Evolutionary conservation across 2,113 vertebrate species (phyloP).

Genomic region (Larimichthys crocea): DNA sequence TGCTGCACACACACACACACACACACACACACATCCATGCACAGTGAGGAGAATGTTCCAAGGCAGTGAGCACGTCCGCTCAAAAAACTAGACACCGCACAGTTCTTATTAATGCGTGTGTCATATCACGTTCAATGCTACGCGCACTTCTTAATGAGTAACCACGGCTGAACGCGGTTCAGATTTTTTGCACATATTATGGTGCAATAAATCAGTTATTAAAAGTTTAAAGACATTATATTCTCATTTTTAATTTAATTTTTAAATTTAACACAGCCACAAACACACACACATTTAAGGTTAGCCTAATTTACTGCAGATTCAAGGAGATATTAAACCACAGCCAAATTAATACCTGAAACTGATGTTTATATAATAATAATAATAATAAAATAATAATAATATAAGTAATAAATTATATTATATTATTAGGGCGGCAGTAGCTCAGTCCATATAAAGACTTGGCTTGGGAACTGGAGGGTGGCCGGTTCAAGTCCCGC

Average conservation of each 20-base stretch:
- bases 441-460: too few species aligned
- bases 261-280: too few species aligned
- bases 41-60: constrained; percentile 81
- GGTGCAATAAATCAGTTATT: background rate
- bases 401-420: too few species aligned
- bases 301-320: background rate
- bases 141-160: background rate
- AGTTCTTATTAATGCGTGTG: constrained; percentile 12
- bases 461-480: too few species aligned
- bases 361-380: too few species aligned
- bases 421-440: too few species aligned
- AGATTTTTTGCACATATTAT: too few species aligned
- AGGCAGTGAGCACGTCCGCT: constrained; percentile 86
- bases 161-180: background rate
- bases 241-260: background rate
- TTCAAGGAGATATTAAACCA: background rate
- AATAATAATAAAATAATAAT: too few species aligned
- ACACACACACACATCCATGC: constrained; percentile 75
- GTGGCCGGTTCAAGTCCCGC: too few species aligned
- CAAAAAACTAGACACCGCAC: constrained; percentile 82
- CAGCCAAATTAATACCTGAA: background rate
- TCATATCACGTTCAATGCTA: background rate
- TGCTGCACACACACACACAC: constrained; percentile 38
- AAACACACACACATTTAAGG: background rate
- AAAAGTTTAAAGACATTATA: background rate